Conservation (phyloP, 2,888 invertebrate genomes). For the Hydroisotoma schaefferi region DNA sequence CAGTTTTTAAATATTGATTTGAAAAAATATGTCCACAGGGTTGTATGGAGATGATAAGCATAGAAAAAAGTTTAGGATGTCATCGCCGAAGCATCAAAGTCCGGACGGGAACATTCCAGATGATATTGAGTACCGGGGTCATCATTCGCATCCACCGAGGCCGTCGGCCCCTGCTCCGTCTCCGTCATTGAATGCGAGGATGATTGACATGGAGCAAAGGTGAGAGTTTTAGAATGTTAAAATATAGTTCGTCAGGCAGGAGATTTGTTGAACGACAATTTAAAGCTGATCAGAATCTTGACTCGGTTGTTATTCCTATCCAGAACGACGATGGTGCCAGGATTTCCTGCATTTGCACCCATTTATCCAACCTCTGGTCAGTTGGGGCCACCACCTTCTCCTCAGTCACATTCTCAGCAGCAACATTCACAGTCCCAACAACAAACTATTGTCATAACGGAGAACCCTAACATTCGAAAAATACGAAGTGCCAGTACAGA, state of each 20-base stretch:
- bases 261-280: background rate
- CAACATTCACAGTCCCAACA: conserved; percentile 43
- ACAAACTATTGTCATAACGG: conserved; percentile 49
- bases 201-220: conserved; percentile 47
- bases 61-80: conserved; percentile 47
- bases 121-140: conserved; percentile 44
- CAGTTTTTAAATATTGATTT: background rate
- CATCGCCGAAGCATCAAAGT: conserved; percentile 44
- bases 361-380: conserved; percentile 47
- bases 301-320: conserved; percentile 8
- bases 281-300: background rate
- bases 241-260: background rate
- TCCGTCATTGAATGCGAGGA: conserved; percentile 46
- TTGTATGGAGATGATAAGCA: conserved; percentile 46
- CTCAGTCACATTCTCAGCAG: conserved; percentile 54
- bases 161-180: conserved; percentile 46
- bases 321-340: conserved; percentile 45
- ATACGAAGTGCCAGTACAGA: conserved; percentile 49
- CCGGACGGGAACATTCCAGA: conserved; percentile 47
- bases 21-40: conserved; percentile 22
- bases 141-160: conserved; percentile 41
- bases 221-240: conserved; percentile 14
- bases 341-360: conserved; percentile 45
- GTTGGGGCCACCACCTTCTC: conserved; percentile 58
- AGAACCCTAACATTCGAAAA: conserved; percentile 49